Conservation (phyloP, 2,113 vertebrate genomes). For the Perca schrenkii region DNA sequence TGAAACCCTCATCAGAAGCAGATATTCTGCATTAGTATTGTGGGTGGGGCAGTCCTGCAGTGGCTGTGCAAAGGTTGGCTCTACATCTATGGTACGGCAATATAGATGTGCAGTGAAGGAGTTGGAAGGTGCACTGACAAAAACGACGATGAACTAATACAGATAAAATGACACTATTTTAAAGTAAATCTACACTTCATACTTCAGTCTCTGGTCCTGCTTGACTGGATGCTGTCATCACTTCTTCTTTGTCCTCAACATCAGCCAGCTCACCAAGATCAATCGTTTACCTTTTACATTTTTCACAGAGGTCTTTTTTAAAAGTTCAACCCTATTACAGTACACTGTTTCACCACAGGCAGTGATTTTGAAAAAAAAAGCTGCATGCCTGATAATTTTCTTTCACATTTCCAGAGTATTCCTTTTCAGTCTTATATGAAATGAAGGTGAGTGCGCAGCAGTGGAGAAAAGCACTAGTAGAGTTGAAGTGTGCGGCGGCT, state of each 20-base stretch:
- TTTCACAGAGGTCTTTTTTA: not conserved
- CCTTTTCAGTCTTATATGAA: conserved; percentile 10
- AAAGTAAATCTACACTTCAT: not conserved
- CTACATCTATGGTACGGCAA: not conserved
- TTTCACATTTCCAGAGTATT: conserved; percentile 24
- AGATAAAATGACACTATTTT: not conserved
- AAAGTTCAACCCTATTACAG: not conserved
- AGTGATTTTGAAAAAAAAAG: not conserved
- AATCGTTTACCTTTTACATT: conserved; percentile 24
- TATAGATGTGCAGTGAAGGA: not conserved
- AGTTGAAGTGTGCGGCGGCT: conserved; percentile 36
- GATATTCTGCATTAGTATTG: conserved; percentile 9
- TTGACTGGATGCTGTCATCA: conserved; percentile 7
- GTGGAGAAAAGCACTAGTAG: conserved; percentile 31
- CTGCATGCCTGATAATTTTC: conserved; percentile 4
- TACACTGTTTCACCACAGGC: not conserved
- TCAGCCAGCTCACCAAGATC: conserved; percentile 9
- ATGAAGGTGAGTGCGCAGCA: conserved; percentile 40
- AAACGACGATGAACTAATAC: not conserved
- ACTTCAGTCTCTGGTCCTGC: not conserved
- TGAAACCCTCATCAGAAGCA: conserved; percentile 22
- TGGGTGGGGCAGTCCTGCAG: conserved; percentile 50
- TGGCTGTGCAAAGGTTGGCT: not conserved
- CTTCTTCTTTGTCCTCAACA: conserved; percentile 22
- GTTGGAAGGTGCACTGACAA: not conserved